These are phyloP conservation scores for Eutolmus rufibarbis DNA, from an alignment of 2,888 invertebrate genomes.

Conservation along the genomic window DNA sequence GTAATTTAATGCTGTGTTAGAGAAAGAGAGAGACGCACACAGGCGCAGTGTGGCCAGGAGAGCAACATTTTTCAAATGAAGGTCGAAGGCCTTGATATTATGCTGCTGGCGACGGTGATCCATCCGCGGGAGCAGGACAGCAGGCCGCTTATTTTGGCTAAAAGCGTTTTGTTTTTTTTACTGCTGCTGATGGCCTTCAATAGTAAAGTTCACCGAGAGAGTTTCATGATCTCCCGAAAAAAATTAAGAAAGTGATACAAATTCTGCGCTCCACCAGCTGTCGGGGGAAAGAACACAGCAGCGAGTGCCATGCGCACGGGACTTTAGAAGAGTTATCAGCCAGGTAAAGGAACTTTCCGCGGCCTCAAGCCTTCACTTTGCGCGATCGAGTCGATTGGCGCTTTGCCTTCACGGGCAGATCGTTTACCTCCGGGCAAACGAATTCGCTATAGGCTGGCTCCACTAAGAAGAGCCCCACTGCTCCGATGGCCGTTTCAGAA, in stretches of 20 bases:
- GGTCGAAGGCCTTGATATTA: conserved; percentile 36
- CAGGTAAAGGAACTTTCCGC: conserved; percentile 5
- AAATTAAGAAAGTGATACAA: conserved; percentile 30
- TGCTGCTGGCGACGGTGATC: neutral
- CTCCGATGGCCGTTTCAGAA: neutral
- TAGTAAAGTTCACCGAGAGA: conserved; percentile 27
- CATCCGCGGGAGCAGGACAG: neutral
- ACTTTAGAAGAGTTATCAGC: neutral
- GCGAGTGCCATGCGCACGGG: neutral
- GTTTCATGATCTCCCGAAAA: conserved; percentile 21
- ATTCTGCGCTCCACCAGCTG: neutral
- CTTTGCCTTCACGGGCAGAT: conserved; percentile 14
- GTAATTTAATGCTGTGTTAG: neutral
- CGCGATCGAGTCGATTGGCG: neutral
- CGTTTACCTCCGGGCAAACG: conserved; percentile 43
- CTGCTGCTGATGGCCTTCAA: neutral
- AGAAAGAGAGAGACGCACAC: neutral
- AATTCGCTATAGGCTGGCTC: neutral
- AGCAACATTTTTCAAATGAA: conserved; percentile 36
- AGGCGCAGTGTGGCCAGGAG: neutral
- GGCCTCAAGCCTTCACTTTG: neutral
- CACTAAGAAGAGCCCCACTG: neutral
- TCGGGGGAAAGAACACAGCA: neutral
- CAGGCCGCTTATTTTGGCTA: neutral
- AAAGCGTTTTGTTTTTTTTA: neutral